Evolutionary conservation across 2,113 vertebrate species (phyloP).

Genomic region (Megatriorchis doriae): DNA sequence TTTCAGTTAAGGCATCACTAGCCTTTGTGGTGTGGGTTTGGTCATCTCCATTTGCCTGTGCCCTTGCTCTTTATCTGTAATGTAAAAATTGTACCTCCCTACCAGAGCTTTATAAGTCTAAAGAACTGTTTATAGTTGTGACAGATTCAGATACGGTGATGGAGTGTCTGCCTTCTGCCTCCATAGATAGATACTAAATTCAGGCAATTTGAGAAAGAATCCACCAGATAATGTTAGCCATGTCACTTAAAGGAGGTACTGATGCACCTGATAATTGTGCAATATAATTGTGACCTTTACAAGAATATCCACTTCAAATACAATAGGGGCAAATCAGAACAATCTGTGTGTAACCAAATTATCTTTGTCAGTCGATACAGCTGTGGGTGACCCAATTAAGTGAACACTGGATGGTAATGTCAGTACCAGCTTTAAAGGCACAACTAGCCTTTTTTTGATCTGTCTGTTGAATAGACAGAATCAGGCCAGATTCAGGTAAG

Average conservation of each 20-base stretch:
- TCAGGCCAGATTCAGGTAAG: background rate
- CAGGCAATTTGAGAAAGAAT: background rate
- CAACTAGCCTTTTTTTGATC: background rate
- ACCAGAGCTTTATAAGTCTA: background rate
- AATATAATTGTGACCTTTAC: background rate
- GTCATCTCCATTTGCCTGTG: background rate
- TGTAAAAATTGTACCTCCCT: background rate
- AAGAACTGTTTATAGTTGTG: background rate
- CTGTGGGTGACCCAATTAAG: background rate
- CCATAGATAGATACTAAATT: background rate
- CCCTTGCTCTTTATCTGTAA: background rate
- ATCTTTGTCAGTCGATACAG: background rate
- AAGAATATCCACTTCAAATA: background rate
- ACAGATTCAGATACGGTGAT: background rate
- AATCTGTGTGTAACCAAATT: background rate
- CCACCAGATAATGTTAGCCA: background rate
- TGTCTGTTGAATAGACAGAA: background rate
- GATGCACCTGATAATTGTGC: background rate
- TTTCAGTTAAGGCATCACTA: background rate
- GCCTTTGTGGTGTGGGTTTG: fast-evolving
- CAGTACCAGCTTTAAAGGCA: background rate
- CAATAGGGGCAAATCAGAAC: background rate
- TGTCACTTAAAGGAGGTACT: background rate
- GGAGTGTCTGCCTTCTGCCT: background rate
- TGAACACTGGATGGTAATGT: background rate